These are phyloP conservation scores for Creontiades dilutus DNA, from an alignment of 2,888 invertebrate genomes.

Conservation along the genomic window DNA sequence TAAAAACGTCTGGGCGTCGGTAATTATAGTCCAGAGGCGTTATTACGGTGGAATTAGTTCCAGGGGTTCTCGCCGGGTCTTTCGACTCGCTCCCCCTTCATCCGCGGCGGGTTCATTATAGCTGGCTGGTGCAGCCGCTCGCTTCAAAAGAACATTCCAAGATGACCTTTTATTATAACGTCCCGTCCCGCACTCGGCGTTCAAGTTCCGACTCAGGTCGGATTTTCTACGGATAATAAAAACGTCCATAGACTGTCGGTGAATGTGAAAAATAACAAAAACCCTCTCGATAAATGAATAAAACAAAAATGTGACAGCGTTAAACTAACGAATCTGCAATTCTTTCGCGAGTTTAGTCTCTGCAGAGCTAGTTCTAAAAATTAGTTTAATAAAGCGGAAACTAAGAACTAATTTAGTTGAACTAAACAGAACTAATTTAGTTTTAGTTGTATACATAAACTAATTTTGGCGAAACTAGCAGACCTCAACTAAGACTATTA, in stretches of 20 bases:
- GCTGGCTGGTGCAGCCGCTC: constrained; percentile 27
- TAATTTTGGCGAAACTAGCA: too few relatives aligned
- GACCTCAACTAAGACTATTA: too few relatives aligned
- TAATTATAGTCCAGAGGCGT: constrained; percentile 49
- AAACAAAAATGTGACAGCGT: too few relatives aligned
- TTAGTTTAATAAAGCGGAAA: too few relatives aligned
- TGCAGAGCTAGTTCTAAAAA: too few relatives aligned
- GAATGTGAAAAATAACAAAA: too few relatives aligned
- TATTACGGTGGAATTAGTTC: constrained; percentile 67
- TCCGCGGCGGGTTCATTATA: constrained; percentile 22
- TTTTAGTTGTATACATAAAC: too few relatives aligned
- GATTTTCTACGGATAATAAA: not conserved
- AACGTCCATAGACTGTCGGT: not conserved
- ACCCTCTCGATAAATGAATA: too few relatives aligned
- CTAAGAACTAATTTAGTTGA: too few relatives aligned
- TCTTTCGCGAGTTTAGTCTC: too few relatives aligned
- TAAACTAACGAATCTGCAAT: too few relatives aligned
- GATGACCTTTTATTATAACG: constrained; percentile 43
- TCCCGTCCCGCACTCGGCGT: not conserved
- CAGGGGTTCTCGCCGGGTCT: constrained; percentile 33
- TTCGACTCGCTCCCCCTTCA: not conserved
- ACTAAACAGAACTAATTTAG: too few relatives aligned
- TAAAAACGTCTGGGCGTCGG: constrained; percentile 45
- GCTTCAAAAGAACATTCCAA: constrained; percentile 45
- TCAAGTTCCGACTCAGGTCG: not conserved